Conservation (phyloP, 2,113 vertebrate species). For the Oryzias javanicus region DNA sequence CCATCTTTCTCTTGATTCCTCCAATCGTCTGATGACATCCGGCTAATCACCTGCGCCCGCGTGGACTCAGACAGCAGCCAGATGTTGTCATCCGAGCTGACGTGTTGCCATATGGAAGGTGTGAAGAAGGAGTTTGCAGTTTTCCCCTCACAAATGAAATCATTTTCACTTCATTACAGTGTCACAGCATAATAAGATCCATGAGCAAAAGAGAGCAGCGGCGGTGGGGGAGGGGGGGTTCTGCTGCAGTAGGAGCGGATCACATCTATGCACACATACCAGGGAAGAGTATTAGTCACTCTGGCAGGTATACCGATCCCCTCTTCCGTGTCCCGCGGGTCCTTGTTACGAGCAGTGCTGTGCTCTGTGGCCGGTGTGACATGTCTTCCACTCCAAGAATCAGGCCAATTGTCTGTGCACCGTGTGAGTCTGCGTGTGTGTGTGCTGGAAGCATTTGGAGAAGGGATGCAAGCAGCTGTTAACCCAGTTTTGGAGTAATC, state of each 20-base stretch:
- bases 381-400: constrained; percentile 57
- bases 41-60: constrained; percentile 5
- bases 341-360: constrained; percentile 54
- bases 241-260: constrained; percentile 11
- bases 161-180: constrained; percentile 59
- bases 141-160: constrained; percentile 47
- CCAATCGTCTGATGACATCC: neutral
- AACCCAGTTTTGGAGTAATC: constrained; percentile 53
- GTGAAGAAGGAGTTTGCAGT: neutral
- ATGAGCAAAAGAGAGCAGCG: constrained; percentile 13
- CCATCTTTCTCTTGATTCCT: neutral
- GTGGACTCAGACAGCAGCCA: constrained; percentile 25
- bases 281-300: constrained; percentile 52
- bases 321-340: constrained; percentile 44
- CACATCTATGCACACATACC: constrained; percentile 9
- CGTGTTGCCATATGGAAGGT: constrained; percentile 48
- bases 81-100: constrained; percentile 60
- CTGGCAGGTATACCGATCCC: constrained; percentile 52
- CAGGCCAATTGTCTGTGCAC: constrained; percentile 55
- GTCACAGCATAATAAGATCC: constrained; percentile 50
- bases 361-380: constrained; percentile 53
- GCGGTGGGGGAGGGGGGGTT: neutral
- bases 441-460: constrained; percentile 14
- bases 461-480: constrained; percentile 43
- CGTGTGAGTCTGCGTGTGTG: neutral